Percentiles rank a stretch among this genome's conserved stretches.
These are phyloP conservation scores for Cnemophilus loriae DNA, from an alignment of 2,113 vertebrate genomes.

Conservation along the genomic window DNA sequence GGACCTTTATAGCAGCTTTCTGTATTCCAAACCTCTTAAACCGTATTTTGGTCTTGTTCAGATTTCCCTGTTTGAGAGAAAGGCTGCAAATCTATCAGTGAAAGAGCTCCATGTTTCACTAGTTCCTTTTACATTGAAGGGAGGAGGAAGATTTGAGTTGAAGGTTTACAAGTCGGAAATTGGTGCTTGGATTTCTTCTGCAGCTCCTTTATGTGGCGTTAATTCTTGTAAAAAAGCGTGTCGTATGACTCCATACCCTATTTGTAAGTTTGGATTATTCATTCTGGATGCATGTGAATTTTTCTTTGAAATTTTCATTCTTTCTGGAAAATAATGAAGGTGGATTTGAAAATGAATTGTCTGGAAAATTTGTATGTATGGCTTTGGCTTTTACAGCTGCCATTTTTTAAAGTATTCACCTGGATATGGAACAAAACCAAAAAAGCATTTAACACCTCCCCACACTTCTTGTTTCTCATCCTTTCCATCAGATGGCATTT, in stretches of 20 bases:
- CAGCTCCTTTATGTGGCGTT: neutral
- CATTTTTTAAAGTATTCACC: neutral
- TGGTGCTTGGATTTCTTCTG: neutral
- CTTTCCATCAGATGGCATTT: neutral
- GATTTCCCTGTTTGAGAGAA: neutral
- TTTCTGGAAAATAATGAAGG: neutral
- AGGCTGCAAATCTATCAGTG: neutral
- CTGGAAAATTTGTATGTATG: neutral
- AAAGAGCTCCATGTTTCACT: neutral
- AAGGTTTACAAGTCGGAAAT: neutral
- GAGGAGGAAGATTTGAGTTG: neutral
- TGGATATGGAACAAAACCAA: neutral
- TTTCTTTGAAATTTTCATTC: neutral
- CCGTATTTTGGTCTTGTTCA: accelerated
- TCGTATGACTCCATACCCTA: neutral
- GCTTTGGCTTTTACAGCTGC: neutral
- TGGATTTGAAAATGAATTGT: neutral
- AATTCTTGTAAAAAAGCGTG: neutral
- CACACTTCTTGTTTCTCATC: neutral
- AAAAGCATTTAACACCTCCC: neutral
- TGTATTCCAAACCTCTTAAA: neutral
- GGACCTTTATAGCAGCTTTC: neutral
- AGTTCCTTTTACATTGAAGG: neutral
- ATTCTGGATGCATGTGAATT: neutral
- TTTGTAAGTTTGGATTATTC: neutral